Evolutionary conservation across 2,797 vertebrate genomes (phyloP).

Genomic region (Spheniscus humboldti): DNA sequence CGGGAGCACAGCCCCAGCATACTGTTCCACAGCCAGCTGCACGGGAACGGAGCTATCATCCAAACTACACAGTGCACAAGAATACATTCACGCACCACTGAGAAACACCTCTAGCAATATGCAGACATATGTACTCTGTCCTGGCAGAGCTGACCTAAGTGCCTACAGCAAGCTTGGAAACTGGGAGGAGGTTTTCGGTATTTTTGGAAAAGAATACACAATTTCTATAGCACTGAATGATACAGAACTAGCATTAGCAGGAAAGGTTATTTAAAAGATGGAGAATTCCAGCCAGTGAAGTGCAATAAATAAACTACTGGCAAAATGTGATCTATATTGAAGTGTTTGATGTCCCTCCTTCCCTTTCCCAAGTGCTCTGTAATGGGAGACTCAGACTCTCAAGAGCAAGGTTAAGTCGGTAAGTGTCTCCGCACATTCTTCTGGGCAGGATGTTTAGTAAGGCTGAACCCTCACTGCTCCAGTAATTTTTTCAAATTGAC

Average conservation of each 20-base stretch:
- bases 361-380: background rate
- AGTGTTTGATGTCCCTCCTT: background rate
- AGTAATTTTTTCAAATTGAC: background rate
- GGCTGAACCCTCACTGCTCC: background rate
- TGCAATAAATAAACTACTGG: background rate
- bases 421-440: background rate
- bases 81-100: background rate
- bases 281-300: background rate
- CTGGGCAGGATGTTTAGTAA: background rate
- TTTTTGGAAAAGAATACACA: background rate
- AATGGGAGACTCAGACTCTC: background rate
- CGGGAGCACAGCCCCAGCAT: accelerated
- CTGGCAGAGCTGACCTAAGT: background rate
- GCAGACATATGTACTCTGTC: background rate
- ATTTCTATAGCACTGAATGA: background rate
- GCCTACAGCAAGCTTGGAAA: background rate
- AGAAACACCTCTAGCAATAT: background rate
- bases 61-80: background rate
- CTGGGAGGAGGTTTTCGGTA: background rate
- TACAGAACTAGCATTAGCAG: background rate
- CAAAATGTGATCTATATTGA: background rate
- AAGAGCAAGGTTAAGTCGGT: background rate
- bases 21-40: background rate
- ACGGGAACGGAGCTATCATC: background rate
- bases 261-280: background rate